Conservation (phyloP, 2,888 invertebrate species). For the Diarsia brunnea region DNA sequence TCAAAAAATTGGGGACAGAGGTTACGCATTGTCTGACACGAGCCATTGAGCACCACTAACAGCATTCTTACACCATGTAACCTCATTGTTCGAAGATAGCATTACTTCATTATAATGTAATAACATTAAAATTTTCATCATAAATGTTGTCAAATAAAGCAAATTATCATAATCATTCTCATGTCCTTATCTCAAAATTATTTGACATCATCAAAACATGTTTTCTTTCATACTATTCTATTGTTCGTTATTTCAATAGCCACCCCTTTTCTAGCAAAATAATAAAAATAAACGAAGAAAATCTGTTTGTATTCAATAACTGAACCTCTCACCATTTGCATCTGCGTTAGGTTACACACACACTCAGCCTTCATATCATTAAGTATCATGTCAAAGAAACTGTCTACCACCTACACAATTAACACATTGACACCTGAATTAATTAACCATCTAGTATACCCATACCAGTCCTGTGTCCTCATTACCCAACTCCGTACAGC, state of each 20-base stretch:
- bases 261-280: neutral
- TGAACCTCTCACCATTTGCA: neutral
- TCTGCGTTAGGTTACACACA: neutral
- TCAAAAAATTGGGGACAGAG: neutral
- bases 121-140: no score
- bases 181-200: neutral
- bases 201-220: neutral
- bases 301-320: neutral
- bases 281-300: neutral
- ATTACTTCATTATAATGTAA: neutral
- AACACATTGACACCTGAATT: neutral
- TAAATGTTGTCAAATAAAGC: no score
- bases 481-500: slow-evolving; percentile 37
- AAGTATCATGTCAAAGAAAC: neutral
- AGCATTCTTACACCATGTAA: neutral
- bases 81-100: neutral
- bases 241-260: neutral
- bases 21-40: neutral
- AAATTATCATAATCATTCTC: neutral
- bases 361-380: neutral
- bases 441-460: slow-evolving; percentile 6
- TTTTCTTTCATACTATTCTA: neutral
- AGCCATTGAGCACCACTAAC: neutral
- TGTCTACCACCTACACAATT: neutral
- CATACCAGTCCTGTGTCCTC: slow-evolving; percentile 27